Evolutionary conservation across 2,888 invertebrate species (phyloP), one percentile per base, ranked within the genome.

Genomic region (Cerceris ruficornis): DNA sequence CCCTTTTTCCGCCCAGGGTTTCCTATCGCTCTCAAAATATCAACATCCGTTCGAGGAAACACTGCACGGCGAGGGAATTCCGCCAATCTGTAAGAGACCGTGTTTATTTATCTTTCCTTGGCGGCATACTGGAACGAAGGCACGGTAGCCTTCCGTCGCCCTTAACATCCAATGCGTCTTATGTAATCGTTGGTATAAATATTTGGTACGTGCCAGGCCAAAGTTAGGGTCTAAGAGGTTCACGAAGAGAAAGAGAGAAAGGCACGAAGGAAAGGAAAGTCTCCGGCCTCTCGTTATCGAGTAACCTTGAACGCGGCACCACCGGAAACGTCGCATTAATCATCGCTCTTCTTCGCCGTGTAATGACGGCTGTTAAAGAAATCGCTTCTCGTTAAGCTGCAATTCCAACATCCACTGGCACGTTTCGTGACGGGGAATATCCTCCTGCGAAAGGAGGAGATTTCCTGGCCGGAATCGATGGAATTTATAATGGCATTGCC

Each of bases 131-230:
- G 28, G 54, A 71, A 55, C 39, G 52, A 57, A 59, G 42, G n/a
- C 11, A 13, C 6, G 13, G 62, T 50, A 52, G 9, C 43, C 49
- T 58, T 52, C 57, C 11, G 41, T 13, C 50, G 41, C 57, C 61
- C 58, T 62, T 57, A 52, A 57, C 41, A 58, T 13, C 2, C 6
- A 5, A 39, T 13, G 9, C 17, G 49, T 43, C 42, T 13, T 39
- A 57, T 52, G 50, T 64, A 67, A 77, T 75, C 77, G n/a, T 0
- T 6, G 28, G 41, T 46, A 77, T 80, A 82, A 82, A 84, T 72
- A 79, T 79, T 79, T 72, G 69, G 64, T 13, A 13, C 17, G 15
- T 17, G 55, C 17, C 8, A 1, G 14, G 2, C 52, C n/a, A 8
- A 11, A 8, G 46, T 46, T 8, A 46, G 11, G 11, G 8, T 46